A percentile compares a stretch with the other conserved stretches of the same genome.
These are phyloP conservation scores for Sipha maydis DNA, from an alignment of 2,888 invertebrate species.

Conservation along the genomic window DNA sequence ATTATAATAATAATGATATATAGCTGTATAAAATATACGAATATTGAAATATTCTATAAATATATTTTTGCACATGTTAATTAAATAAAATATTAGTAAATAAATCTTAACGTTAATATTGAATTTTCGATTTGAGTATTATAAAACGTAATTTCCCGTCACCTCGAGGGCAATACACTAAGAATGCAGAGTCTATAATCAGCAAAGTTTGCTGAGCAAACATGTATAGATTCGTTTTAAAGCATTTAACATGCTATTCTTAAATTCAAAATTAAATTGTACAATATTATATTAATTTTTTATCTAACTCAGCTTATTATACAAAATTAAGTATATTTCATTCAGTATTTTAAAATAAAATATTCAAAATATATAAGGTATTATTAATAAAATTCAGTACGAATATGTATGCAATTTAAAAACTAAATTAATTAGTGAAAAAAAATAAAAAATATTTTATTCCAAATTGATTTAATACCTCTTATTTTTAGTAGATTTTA, in stretches of 20 bases:
- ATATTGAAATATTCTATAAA: neutral
- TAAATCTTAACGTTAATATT: neutral
- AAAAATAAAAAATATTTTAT: neutral
- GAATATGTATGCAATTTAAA: too few relatives aligned
- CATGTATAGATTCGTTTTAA: neutral
- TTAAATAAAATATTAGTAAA: neutral
- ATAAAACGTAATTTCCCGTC: conserved; percentile 6
- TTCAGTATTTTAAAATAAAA: neutral
- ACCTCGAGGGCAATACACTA: neutral
- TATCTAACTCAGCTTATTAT: neutral
- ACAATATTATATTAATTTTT: conserved; percentile 15
- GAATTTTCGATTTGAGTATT: neutral
- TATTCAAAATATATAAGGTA: neutral
- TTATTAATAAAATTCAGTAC: neutral
- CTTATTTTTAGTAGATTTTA: neutral
- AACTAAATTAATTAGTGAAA: neutral
- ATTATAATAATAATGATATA: neutral
- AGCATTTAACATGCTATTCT: neutral
- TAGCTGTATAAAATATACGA: neutral
- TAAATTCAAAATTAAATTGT: neutral
- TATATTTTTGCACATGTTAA: neutral
- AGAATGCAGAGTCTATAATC: neutral
- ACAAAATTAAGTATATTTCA: neutral
- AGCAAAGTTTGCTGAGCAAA: too few relatives aligned
- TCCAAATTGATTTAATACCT: neutral